Percentiles rank a stretch among this genome's conserved stretches.
Conservation (phyloP, 1,140 invertebrate species). For the Zelostemma sp. region DNA sequence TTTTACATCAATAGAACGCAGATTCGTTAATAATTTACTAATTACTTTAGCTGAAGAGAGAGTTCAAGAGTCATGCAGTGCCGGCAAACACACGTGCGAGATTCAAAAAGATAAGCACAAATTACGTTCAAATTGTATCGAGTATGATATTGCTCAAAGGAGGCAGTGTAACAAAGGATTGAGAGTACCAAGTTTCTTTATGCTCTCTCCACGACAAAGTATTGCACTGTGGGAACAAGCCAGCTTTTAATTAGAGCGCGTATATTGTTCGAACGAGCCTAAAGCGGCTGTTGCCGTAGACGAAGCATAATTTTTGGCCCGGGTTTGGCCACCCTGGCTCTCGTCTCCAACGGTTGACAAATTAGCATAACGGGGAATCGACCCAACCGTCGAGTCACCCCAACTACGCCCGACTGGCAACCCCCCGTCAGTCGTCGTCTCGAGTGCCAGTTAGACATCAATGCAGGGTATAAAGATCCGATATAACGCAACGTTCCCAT, state of each 20-base stretch:
- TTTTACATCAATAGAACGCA: no score
- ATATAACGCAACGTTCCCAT: slow-evolving; percentile 47
- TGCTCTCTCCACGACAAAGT: slow-evolving; percentile 34
- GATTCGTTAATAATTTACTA: no score
- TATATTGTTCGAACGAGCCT: slow-evolving; percentile 39
- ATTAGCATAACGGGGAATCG: slow-evolving; percentile 70
- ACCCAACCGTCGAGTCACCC: slow-evolving; percentile 63
- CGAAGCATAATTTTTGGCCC: slow-evolving; percentile 58
- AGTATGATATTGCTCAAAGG: slow-evolving; percentile 19
- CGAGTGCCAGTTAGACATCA: slow-evolving; percentile 59
- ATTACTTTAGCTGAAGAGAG: no score
- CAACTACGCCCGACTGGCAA: slow-evolving; percentile 48
- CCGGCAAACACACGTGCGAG: slow-evolving; percentile 17
- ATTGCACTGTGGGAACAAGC: slow-evolving; percentile 49
- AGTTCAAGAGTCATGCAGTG: no score
- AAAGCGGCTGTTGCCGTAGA: slow-evolving; percentile 43
- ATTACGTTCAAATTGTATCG: slow-evolving; percentile 30
- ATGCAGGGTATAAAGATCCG: slow-evolving; percentile 47
- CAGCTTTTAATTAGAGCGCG: slow-evolving; percentile 49
- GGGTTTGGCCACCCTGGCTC: slow-evolving; percentile 52
- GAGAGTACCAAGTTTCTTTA: slow-evolving; percentile 29
- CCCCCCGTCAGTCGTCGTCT: slow-evolving; percentile 57
- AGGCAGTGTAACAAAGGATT: slow-evolving; percentile 32
- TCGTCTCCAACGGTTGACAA: slow-evolving; percentile 63
- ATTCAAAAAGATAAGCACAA: slow-evolving; percentile 31